phyloP scores from a whole-genome alignment of 2,113 vertebrate species.

The Brachyhypopomus occidentalis region DNA sequence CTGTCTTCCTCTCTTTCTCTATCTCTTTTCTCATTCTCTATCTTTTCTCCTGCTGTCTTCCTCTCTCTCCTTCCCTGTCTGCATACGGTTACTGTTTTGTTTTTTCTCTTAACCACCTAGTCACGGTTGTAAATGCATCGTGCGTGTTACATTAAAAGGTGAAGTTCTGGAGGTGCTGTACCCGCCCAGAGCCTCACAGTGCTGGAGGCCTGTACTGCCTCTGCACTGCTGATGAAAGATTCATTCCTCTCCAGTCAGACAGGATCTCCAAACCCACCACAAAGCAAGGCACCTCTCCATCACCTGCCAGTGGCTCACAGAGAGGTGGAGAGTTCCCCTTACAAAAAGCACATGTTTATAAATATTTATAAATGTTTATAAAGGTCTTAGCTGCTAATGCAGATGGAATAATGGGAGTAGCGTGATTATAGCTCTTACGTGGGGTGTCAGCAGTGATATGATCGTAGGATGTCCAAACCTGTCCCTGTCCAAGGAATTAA shows the following conservation, averaged over 20 bases:
- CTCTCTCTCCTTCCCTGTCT: constrained; percentile 45
- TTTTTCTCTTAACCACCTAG: constrained; percentile 85
- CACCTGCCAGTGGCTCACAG: not conserved
- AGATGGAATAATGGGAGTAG: too few species aligned
- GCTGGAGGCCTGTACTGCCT: constrained; percentile 60
- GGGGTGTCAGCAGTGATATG: too few species aligned
- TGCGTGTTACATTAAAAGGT: constrained; percentile 77
- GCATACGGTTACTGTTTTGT: constrained; percentile 79
- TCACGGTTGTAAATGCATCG: constrained; percentile 78
- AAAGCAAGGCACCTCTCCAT: not conserved
- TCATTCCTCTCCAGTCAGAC: constrained; percentile 52
- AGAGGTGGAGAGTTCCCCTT: not conserved
- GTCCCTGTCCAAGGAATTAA: too few species aligned
- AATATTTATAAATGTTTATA: too few species aligned
- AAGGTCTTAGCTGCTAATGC: too few species aligned
- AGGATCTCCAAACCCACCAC: not conserved
- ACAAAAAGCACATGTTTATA: too few species aligned
- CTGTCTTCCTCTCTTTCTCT: constrained; percentile 44
- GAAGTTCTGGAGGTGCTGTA: constrained; percentile 64
- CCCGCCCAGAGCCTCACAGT: constrained; percentile 56
- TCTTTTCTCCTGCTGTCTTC: constrained; percentile 56
- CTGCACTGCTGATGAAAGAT: constrained; percentile 72
- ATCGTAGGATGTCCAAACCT: too few species aligned
- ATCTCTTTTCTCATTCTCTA: constrained; percentile 51
- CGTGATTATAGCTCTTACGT: too few species aligned